A percentile compares a stretch with the other conserved stretches of the same genome.
phyloP scores from a whole-genome alignment of 2,888 invertebrate species.

The Dicyrtoma fusca region DNA sequence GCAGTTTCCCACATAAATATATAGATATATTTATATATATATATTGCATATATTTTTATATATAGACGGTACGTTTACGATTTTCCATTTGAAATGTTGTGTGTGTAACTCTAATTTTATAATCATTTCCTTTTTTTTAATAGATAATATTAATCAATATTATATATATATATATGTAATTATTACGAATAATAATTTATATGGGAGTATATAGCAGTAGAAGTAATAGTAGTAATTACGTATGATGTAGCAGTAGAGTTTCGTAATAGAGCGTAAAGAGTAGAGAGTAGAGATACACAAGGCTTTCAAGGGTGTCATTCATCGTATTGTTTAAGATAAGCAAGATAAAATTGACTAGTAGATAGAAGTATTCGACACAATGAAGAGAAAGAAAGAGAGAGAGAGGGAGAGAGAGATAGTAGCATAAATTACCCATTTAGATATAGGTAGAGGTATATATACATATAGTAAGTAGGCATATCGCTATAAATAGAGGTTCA shows the following conservation, averaged over 20 bases:
- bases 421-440: no score
- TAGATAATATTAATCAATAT: slow-evolving; percentile 9
- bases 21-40: slow-evolving; percentile 10
- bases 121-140: slow-evolving; percentile 1
- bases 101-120: no score
- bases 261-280: slow-evolving; percentile 11
- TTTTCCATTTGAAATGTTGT: no score
- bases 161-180: slow-evolving; percentile 2
- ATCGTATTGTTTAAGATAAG: slow-evolving; percentile 8
- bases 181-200: neutral
- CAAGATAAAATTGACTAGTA: neutral
- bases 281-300: slow-evolving; percentile 10
- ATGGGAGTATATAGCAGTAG: neutral
- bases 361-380: no score
- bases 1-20: slow-evolving; percentile 11
- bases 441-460: no score
- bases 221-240: neutral
- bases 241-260: slow-evolving; percentile 7
- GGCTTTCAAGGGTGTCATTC: neutral
- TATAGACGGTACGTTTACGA: neutral
- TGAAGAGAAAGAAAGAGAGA: no score
- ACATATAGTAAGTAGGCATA: no score
- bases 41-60: slow-evolving; percentile 5
- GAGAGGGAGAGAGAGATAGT: neutral
- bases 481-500: no score